Base-by-base conservation (phyloP, 2,113 vertebrate species). In the Saimiri boliviensis region DNA sequence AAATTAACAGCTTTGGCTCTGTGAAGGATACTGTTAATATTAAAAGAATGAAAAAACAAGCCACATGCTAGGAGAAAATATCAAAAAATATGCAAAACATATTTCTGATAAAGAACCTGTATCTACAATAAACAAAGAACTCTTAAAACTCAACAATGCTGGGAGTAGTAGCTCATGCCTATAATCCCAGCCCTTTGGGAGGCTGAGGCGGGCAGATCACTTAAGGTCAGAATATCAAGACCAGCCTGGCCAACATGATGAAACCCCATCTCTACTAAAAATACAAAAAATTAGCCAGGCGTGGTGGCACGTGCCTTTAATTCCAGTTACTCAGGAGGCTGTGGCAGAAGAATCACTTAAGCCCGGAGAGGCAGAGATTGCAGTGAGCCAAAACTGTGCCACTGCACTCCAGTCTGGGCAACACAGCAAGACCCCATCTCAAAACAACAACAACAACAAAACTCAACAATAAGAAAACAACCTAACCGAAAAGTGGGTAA, bases 1-100 rank as follows among this genome's bases (percentile, higher is more conserved):
- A 77, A 77, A 89, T 54, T 47, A 68, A 94, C 66, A 89, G 56
- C 40, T 94, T 60, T 58, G 54, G n/a, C n/a, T 76, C 58, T 90
- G 17, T 77, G 71, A 84, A 85, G 58, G 27, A 84, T 10, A 45
- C 27, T 95, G 32, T 95, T 60, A 70, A 77, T 92, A 40, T 83
- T 70, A 70, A 77, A 58, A 82, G 7, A 77, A 68, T 45, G 37
- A 88, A 76, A 89, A 86, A n/a, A 80, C 52, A 80, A 89, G 35
- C 25, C 25, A 84, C 40, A 77, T 16, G n/a, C 40, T 89, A 17
- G n/a, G 42, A 71, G 40, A 79, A 93, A 85, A 52, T 35, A 89
- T 58, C 23, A n/a, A n/a, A n/a, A n/a, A n/a, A n/a, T n/a, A n/a
- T 70, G 52, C 21, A 60, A 89, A 71, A 79, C 3, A 49, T 32